Evolutionary conservation across 2,888 invertebrate genomes (phyloP), one percentile per base, ranked within the genome.

Genomic region (Campoplex nolae): DNA sequence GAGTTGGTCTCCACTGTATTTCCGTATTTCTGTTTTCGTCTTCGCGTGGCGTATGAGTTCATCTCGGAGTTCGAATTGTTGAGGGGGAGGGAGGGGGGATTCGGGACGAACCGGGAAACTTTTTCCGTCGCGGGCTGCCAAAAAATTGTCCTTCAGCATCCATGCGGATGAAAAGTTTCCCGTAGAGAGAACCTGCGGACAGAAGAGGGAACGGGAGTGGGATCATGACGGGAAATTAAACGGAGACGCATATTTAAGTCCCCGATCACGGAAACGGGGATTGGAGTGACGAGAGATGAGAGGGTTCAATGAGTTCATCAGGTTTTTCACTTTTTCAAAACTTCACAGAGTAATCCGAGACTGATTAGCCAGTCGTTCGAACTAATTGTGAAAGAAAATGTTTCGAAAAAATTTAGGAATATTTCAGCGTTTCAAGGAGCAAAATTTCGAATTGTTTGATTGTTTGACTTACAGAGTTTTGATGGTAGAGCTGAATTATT

Each of bases 1-100:
- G 35, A 71, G 71, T 58, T 62, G 48, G 48, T 32, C 18, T 4
- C 23, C 62, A 45, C 79, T 71, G 56, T 73, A 81, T 74, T 65
- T 81, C 62, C 42, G 73, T 81, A 81, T 81, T 73, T 81, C 73
- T 51, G 78, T 79, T 70, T 70, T 79, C 51, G 78, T 56, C 62
- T 62, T 13, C 71, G 38, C 13, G 73, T 54, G 38, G 23, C 62
- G 67, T 32, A 32, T 4, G 28, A 38, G 67, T 7, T 48, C 7
- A 16, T 67, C 16, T 54, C 16, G 16, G n/a, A 16, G 56, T 68
- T 68, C 1, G 70, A 28, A 56, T 11, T 51, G 56, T 32, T 1
- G 32, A 62, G 62, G 9, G 56, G 23, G 23, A 56, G 48, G 68
- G 32, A 62, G 62, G 9, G 56, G 68, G 48, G 68, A 23, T 51